Base-by-base conservation (phyloP, 1,140 invertebrate genomes). In the Aricia agestis region DNA sequence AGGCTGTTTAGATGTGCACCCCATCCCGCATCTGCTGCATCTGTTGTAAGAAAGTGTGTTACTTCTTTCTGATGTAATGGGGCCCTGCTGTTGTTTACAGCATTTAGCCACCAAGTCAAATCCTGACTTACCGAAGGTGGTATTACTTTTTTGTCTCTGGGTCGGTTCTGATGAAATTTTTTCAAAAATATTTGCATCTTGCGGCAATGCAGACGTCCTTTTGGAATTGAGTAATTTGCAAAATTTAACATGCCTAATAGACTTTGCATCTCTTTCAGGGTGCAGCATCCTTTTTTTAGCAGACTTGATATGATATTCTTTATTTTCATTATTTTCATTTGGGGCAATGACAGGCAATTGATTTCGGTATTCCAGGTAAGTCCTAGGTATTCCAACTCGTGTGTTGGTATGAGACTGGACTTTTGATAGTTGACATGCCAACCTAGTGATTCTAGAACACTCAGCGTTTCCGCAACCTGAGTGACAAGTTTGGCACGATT, bases 401-500 rank as follows among this genome's bases (percentile, higher is more conserved):
- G 77, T 13, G 32, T 41, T 2, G 66, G 66, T 7, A 42, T 42
- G 1, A 79, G 69, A 15, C 25, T 32, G 11, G 66, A 67, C 32
- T 83, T 83, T 11, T 74, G 17, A 17, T 71, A 69, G 72, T 85
- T 82, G 17, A 85, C 52, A 7, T 77, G 72, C 79, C 79, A 82
- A 5, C 82, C 79, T 4, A 85, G 71, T 11, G 3, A 25, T 63
- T 76, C 63, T 36, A 81, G 66, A 7, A 72, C 52, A 9, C 31
- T 69, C 32, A 82, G 18, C 1, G 75, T 73, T 68, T 72, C 66
- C 25, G 66, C 18, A 19, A 71, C 73, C 25, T 25, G 25, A 61
- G 11, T n/a, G 1, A 3, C 11, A 17, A 77, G 61, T 9, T 15
- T 71, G 11, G 52, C 10, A 17, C 66, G 6, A 58, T 68, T 15